These are phyloP conservation scores for Alentia gelatinosa DNA, from an alignment of 2,888 invertebrate genomes.

Conservation along the genomic window DNA sequence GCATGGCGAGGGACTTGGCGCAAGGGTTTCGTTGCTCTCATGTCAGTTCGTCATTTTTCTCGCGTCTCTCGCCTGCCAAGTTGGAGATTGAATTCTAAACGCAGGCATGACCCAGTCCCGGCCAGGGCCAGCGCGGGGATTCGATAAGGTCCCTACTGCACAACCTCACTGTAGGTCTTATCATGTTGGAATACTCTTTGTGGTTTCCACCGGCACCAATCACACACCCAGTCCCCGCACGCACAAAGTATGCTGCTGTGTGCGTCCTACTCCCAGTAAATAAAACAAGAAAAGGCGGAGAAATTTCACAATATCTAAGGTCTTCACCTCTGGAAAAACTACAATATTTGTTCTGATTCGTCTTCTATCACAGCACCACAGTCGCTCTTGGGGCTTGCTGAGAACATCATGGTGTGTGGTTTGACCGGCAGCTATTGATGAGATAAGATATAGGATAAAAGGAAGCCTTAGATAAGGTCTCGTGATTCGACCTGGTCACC, in stretches of 20 bases:
- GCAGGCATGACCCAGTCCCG: not conserved
- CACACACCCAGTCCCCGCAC: not conserved
- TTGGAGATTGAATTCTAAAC: slow-evolving; percentile 20
- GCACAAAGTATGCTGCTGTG: not conserved
- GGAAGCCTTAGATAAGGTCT: not conserved
- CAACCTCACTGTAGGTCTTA: not conserved
- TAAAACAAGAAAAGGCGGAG: not conserved
- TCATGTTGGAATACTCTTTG: not conserved
- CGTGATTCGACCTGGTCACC: not conserved
- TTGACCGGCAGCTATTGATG: not conserved
- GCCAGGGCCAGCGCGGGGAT: not conserved
- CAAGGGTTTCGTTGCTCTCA: not conserved
- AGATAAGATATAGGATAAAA: slow-evolving; percentile 27
- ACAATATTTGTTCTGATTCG: not conserved
- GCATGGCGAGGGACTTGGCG: no score
- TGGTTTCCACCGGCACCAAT: not conserved
- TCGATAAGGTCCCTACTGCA: not conserved
- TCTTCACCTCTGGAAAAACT: not conserved
- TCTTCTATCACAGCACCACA: not conserved
- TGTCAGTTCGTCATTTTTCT: not conserved
- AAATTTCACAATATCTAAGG: not conserved
- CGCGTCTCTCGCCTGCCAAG: not conserved
- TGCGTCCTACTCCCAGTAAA: not conserved
- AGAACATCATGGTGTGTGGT: not conserved
- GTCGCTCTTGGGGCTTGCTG: not conserved